phyloP scores from a whole-genome alignment of 2,113 vertebrate genomes.

The Grallaria varia region DNA sequence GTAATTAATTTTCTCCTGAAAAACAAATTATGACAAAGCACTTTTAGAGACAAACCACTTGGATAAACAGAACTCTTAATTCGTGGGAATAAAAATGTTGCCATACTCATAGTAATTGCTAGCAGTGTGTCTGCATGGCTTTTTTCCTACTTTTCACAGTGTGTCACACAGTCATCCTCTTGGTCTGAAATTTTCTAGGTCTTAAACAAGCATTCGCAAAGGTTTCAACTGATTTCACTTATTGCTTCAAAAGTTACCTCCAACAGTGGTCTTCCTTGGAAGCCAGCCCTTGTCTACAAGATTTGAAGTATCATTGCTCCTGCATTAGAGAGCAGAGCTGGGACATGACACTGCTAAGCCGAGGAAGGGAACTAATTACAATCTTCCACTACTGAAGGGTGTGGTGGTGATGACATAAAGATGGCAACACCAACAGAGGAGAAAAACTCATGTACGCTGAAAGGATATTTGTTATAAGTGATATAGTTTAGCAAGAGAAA shows the following conservation, averaged over 20 bases:
- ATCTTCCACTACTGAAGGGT: not conserved
- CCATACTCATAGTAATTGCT: not conserved
- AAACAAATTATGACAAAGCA: conserved; percentile 11
- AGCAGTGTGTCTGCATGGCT: not conserved
- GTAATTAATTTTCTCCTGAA: conserved; percentile 36
- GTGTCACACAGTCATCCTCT: not conserved
- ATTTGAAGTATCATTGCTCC: not conserved
- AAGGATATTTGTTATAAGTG: not conserved
- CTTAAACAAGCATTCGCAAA: not conserved
- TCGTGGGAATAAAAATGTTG: not conserved
- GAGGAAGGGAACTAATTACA: not conserved
- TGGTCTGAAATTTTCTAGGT: not conserved
- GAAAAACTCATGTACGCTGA: not conserved
- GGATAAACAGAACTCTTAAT: not conserved
- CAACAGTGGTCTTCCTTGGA: not conserved
- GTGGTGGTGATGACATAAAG: not conserved
- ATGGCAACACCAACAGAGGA: not conserved
- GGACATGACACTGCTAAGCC: not conserved
- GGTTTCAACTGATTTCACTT: not conserved
- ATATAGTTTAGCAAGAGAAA: not conserved
- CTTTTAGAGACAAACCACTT: not conserved
- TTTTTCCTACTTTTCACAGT: not conserved
- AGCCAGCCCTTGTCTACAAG: not conserved
- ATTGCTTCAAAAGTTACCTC: not conserved
- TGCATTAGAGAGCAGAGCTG: not conserved